Percentiles rank a stretch among this genome's conserved stretches.
These are phyloP conservation scores for Limanda limanda DNA, from an alignment of 2,113 vertebrate genomes.

Conservation along the genomic window DNA sequence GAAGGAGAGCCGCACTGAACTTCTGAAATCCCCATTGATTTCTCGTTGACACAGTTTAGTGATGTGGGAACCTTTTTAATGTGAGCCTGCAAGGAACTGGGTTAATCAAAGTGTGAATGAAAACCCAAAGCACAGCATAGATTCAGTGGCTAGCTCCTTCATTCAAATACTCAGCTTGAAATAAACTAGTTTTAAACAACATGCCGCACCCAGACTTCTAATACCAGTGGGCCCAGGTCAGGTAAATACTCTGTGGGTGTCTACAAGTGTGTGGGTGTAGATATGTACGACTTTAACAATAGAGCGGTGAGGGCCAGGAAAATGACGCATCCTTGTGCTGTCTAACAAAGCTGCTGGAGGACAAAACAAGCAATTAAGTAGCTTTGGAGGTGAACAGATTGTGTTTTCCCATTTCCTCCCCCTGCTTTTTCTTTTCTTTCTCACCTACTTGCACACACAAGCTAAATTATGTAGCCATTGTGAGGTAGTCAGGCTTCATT, in stretches of 20 bases:
- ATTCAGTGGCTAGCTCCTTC: not conserved
- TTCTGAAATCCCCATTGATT: slow-evolving; percentile 23
- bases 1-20: slow-evolving; percentile 19
- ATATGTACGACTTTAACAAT: slow-evolving; percentile 35
- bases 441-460: not conserved
- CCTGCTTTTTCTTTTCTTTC: not conserved
- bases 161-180: slow-evolving; percentile 14
- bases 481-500: slow-evolving; percentile 39
- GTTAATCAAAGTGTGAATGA: slow-evolving; percentile 20
- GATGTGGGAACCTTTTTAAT: slow-evolving; percentile 5
- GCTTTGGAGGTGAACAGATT: slow-evolving; percentile 19
- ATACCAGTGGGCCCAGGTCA: slow-evolving; percentile 43
- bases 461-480: slow-evolving; percentile 1
- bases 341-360: slow-evolving; percentile 13
- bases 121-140: not conserved
- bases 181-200: slow-evolving; percentile 14
- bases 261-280: slow-evolving; percentile 23
- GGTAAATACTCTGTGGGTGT: slow-evolving; percentile 26
- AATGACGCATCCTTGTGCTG: slow-evolving; percentile 10
- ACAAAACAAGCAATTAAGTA: slow-evolving; percentile 30
- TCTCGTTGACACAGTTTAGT: slow-evolving; percentile 48
- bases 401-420: not conserved
- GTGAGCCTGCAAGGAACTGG: not conserved
- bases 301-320: slow-evolving; percentile 15
- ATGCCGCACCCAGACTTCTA: slow-evolving; percentile 31